These are phyloP conservation scores for Stictonetta naevosa DNA, from an alignment of 2,113 vertebrate genomes.

Conservation along the genomic window DNA sequence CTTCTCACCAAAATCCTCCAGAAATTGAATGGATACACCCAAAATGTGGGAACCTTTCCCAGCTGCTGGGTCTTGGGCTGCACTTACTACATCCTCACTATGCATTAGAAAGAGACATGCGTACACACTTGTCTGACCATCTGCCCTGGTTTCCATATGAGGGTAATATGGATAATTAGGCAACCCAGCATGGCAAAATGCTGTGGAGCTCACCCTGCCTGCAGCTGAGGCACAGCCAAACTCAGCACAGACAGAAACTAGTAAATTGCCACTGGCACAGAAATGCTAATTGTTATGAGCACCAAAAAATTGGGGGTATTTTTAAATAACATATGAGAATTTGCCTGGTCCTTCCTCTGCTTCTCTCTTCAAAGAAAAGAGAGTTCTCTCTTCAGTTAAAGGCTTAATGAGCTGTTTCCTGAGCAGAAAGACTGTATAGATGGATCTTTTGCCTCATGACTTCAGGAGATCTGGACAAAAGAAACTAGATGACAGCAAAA, in stretches of 20 bases:
- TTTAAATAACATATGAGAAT: neutral
- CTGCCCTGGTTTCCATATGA: neutral
- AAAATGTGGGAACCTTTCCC: neutral
- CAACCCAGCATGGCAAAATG: neutral
- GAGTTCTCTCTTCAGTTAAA: neutral
- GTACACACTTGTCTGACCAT: neutral
- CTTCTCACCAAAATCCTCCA: slow-evolving; percentile 43
- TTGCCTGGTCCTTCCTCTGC: neutral
- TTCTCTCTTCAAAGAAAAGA: neutral
- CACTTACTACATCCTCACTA: neutral
- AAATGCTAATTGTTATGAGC: neutral
- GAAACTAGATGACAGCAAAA: neutral
- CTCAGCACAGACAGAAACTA: slow-evolving; percentile 5
- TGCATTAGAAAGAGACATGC: neutral
- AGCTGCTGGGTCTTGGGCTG: neutral
- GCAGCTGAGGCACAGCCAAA: neutral
- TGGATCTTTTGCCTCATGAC: neutral
- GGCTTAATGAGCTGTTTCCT: neutral
- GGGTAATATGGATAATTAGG: neutral
- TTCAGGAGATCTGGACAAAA: neutral
- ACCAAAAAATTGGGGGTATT: neutral
- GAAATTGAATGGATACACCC: neutral
- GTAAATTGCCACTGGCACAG: neutral
- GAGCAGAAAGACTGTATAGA: neutral
- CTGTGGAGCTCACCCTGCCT: neutral